Base-by-base conservation (phyloP, 2,113 vertebrate species). In the Notothenia coriiceps region DNA sequence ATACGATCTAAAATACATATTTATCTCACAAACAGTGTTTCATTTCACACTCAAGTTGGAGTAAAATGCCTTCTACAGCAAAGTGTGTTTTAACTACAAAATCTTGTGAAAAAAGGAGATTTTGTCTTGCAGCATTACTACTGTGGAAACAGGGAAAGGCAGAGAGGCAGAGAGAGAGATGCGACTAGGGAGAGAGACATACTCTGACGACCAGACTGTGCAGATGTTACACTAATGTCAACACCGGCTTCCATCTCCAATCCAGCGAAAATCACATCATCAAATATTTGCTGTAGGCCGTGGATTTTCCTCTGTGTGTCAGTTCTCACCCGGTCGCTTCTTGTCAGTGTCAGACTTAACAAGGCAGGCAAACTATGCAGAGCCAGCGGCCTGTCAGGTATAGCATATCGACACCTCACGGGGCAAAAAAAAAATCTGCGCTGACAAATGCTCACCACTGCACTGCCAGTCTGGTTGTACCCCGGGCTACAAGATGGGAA, bases 221-320 rank as follows among this genome's bases (percentile, higher is more conserved):
- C 74, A 83, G 77, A 88, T 87, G 89, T 89, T 88, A 89, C 74
- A 82, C 74, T 88, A 92, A 91, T 88, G 88, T 90, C 90, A 92
- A 92, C 92, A 92, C 66, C 29, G 13, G 66, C 84, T 86, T 47
- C 86, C 79, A 77, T 90, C 82, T 91, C 82, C 87, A 87, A 86
- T 91, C 89, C 81, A 71, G 80, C 56, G 22, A 84, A 93, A 92
- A 94, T 91, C 88, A 86, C 90, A 87, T 92, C 85, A 90, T 91
- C 92, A 95, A 93, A 94, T 94, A 95, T 94, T 94, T 95, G 92
- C 86, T 66, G 82, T 83, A 73, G 86, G 86, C 87, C n/a, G 67
- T 86, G 79, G 84, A 85, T 90, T 90, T 92, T 70, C 57, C 75
- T 81, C 70, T 73, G 64, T 81, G 80, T 82, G 87, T 89, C 87